Percentiles rank a stretch among this genome's conserved stretches.
phyloP scores from a whole-genome alignment of 2,113 vertebrate species.

The Cranoglanis bouderius region DNA sequence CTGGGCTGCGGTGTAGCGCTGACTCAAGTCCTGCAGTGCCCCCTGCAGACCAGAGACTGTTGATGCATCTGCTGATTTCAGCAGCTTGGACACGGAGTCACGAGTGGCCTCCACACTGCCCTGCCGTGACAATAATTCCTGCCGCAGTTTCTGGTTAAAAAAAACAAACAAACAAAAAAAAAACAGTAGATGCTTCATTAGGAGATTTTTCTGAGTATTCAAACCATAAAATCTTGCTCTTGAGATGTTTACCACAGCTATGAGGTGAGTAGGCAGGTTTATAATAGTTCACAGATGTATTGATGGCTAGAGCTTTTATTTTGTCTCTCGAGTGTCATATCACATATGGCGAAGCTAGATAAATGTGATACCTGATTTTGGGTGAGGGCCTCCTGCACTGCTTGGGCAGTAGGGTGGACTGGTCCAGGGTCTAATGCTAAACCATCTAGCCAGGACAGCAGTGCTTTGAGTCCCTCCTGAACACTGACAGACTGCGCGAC shows the following conservation, averaged over 20 bases:
- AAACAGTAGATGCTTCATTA: not conserved
- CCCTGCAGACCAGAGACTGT: slow-evolving; percentile 80
- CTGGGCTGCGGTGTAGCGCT: slow-evolving; percentile 78
- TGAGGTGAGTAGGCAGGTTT: not conserved
- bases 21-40: slow-evolving; percentile 76
- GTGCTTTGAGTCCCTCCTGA: slow-evolving; percentile 88
- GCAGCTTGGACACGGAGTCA: slow-evolving; percentile 84
- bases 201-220: not conserved
- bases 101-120: slow-evolving; percentile 89
- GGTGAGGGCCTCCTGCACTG: slow-evolving; percentile 86
- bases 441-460: slow-evolving; percentile 82
- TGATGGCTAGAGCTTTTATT: not conserved
- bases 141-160: slow-evolving; percentile 84
- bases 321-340: not conserved
- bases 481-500: slow-evolving; percentile 93
- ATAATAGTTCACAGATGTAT: not conserved
- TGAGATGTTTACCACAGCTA: not conserved
- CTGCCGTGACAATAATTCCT: slow-evolving; percentile 88
- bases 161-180: too few relatives aligned
- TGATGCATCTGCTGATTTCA: slow-evolving; percentile 79
- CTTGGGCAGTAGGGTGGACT: slow-evolving; percentile 72
- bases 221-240: not conserved
- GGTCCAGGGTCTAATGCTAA: slow-evolving; percentile 76
- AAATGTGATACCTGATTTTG: slow-evolving; percentile 77
- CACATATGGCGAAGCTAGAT: not conserved